Evolutionary conservation across 1,140 invertebrate species (phyloP).

Genomic region (Euura lappo): DNA sequence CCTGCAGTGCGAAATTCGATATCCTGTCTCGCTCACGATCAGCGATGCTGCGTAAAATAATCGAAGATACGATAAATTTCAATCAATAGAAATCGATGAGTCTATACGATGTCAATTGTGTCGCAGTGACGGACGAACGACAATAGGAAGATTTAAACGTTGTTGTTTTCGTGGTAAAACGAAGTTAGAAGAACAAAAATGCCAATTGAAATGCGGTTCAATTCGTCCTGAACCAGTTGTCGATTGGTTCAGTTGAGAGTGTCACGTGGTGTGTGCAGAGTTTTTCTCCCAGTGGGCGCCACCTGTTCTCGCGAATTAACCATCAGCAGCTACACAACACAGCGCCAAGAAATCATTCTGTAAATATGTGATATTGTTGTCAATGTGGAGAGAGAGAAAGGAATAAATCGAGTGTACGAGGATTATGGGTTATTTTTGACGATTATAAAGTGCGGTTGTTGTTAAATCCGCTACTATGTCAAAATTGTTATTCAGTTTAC

Average conservation of each 20-base stretch:
- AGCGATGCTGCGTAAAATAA: too few species aligned
- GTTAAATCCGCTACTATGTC: background rate
- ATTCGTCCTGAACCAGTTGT: background rate
- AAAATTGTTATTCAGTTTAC: background rate
- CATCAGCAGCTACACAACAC: background rate
- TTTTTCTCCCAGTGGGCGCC: background rate
- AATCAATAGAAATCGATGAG: background rate
- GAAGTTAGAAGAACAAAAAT: background rate
- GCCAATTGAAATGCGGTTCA: background rate
- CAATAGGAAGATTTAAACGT: background rate
- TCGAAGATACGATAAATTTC: background rate
- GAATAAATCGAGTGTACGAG: background rate
- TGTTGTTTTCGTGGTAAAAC: background rate
- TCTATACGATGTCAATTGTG: background rate
- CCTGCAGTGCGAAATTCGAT: too few species aligned
- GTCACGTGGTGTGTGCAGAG: background rate
- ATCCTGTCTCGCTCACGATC: too few species aligned
- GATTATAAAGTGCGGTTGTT: constrained; percentile 14
- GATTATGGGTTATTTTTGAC: background rate
- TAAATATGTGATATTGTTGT: constrained; percentile 15
- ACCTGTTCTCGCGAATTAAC: background rate
- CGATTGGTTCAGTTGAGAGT: background rate
- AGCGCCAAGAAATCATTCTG: background rate
- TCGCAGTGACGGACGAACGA: too few species aligned
- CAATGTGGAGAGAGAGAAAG: background rate